These are phyloP conservation scores for Oscheius sp. DNA, from an alignment of 2,888 invertebrate species.

Conservation along the genomic window DNA sequence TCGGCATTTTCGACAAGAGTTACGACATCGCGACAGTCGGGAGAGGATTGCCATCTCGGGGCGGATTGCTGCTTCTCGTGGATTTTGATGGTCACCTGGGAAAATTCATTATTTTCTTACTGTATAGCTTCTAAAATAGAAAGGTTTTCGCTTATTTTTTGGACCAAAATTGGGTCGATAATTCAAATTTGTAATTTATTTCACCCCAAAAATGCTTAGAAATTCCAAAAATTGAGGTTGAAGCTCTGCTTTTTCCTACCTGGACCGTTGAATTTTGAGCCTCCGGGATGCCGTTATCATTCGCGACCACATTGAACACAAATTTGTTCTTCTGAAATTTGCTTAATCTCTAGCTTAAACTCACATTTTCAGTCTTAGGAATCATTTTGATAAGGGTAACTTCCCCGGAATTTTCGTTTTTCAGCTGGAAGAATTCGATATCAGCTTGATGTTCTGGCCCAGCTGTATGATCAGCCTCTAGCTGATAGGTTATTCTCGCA, in stretches of 20 bases:
- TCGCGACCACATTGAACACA: constrained; percentile 80
- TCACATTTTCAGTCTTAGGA: constrained; percentile 35
- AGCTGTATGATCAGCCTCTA: constrained; percentile 57
- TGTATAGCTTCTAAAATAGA: no score
- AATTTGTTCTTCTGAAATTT: constrained; percentile 59
- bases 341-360: background rate
- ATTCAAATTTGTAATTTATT: no score
- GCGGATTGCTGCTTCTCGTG: constrained; percentile 58
- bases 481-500: constrained; percentile 61
- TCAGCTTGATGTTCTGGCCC: constrained; percentile 53
- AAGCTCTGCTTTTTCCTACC: constrained; percentile 75
- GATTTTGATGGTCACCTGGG: constrained; percentile 72
- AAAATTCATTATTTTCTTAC: no score
- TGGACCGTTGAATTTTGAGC: constrained; percentile 80
- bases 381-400: constrained; percentile 50
- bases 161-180: no score
- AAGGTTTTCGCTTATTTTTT: no score
- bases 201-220: no score
- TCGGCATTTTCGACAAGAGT: constrained; percentile 60
- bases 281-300: constrained; percentile 78
- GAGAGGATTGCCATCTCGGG: constrained; percentile 62
- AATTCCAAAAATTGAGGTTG: no score
- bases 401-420: constrained; percentile 42
- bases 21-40: constrained; percentile 51
- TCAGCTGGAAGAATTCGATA: constrained; percentile 47